Conservation (phyloP, 2,113 vertebrate species). For the Rhabdomys dilectus region DNA sequence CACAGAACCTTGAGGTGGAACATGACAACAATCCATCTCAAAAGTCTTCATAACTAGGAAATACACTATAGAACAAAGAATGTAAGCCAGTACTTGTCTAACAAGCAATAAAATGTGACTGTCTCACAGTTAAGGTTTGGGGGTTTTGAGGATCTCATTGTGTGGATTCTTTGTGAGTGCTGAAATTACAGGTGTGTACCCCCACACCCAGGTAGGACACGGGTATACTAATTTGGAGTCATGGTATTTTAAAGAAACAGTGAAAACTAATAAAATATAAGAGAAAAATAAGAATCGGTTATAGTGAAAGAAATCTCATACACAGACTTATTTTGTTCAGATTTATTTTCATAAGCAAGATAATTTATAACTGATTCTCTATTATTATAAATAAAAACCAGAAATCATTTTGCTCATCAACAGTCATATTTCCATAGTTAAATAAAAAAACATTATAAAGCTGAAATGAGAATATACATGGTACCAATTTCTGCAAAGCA, state of each 20-base stretch:
- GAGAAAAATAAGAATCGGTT: not conserved
- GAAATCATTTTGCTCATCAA: not conserved
- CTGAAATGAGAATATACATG: slow-evolving; percentile 44
- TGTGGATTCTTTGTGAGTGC: not conserved
- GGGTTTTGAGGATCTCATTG: not conserved
- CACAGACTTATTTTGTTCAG: not conserved
- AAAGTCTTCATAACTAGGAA: not conserved
- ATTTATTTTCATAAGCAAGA: not conserved
- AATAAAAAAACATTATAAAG: not conserved
- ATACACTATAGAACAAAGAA: not conserved
- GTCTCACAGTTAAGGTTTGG: not conserved
- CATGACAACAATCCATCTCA: not conserved
- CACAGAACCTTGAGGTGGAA: not conserved
- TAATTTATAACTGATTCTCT: not conserved
- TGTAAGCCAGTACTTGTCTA: not conserved
- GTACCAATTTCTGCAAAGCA: slow-evolving; percentile 54
- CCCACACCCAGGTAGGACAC: not conserved
- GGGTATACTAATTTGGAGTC: not conserved
- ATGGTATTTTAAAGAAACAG: not conserved
- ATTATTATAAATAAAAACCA: slow-evolving; percentile 48
- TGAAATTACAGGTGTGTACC: not conserved
- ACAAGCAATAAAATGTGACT: not conserved
- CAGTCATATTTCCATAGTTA: not conserved
- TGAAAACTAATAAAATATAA: slow-evolving; percentile 5
- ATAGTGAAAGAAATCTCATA: slow-evolving; percentile 3